These are phyloP conservation scores for Tachysurus fulvidraco DNA, from an alignment of 2,113 vertebrate species.

Conservation along the genomic window DNA sequence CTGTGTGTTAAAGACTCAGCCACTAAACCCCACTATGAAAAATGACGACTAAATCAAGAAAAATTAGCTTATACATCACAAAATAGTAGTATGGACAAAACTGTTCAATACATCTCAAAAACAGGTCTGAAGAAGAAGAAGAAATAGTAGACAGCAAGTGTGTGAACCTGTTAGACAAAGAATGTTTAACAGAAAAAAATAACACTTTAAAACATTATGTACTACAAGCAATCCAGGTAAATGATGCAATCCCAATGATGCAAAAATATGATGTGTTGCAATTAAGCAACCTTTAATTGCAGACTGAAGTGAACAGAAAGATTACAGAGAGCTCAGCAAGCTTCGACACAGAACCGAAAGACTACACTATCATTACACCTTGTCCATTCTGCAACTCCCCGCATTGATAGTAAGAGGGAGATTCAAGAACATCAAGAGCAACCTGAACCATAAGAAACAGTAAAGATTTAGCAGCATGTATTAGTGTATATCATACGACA, in stretches of 20 bases:
- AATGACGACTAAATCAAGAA: background rate
- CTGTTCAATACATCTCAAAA: background rate
- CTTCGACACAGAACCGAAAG: constrained; percentile 16
- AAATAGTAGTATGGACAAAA: background rate
- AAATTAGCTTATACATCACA: background rate
- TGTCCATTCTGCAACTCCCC: constrained; percentile 65
- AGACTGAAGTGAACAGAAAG: constrained; percentile 10
- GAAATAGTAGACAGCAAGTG: background rate
- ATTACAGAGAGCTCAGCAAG: background rate
- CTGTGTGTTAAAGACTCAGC: background rate
- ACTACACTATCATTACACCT: constrained; percentile 48
- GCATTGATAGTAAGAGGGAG: constrained; percentile 31
- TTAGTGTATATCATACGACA: background rate
- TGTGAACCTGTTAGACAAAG: background rate
- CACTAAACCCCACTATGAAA: background rate
- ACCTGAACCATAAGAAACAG: constrained; percentile 10
- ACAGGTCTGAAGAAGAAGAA: background rate
- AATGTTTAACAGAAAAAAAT: background rate
- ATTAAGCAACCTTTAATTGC: constrained; percentile 10
- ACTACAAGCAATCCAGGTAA: background rate
- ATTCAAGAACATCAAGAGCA: constrained; percentile 17
- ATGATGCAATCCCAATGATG: too few species aligned
- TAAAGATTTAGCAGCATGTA: background rate
- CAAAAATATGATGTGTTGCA: background rate
- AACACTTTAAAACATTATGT: background rate